Percentiles rank a stretch among this genome's conserved stretches.
These are phyloP conservation scores for Nannobrachium achirus DNA, from an alignment of 2,113 vertebrate genomes.

Conservation along the genomic window DNA sequence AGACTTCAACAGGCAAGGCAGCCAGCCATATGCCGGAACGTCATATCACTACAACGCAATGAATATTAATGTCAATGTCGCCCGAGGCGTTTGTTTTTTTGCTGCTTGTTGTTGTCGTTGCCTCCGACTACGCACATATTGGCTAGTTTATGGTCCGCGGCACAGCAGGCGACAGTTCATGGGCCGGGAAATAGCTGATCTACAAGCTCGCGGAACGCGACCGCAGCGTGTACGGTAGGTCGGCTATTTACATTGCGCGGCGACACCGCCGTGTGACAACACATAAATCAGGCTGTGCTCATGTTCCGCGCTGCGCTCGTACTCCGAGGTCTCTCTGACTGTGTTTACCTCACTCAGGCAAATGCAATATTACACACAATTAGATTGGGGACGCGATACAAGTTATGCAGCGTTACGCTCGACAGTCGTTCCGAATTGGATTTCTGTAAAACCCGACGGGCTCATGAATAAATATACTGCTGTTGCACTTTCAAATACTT, in stretches of 20 bases:
- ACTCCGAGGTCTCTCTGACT: conserved; percentile 22
- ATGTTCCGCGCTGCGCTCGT: conserved; percentile 19
- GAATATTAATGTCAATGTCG: conserved; percentile 44
- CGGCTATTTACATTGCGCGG: too few species aligned
- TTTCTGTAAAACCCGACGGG: neutral
- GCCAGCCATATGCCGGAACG: neutral
- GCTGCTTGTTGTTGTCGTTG: conserved; percentile 21
- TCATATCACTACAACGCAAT: conserved; percentile 12
- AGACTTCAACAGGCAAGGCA: conserved; percentile 3
- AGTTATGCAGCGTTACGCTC: conserved; percentile 1
- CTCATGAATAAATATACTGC: neutral
- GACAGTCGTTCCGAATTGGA: neutral
- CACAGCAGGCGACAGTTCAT: too few species aligned
- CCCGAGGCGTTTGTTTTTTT: conserved; percentile 37
- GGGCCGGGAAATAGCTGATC: too few species aligned
- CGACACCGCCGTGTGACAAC: too few species aligned
- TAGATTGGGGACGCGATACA: neutral
- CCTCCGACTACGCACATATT: conserved; percentile 2
- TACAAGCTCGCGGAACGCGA: too few species aligned
- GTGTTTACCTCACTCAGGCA: conserved; percentile 21
- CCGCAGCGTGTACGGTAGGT: too few species aligned
- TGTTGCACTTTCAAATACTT: too few species aligned
- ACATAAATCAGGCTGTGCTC: too few species aligned
- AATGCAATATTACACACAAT: neutral
- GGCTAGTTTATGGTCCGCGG: too few species aligned